phyloP scores from a whole-genome alignment of 53 echinoderm and acorn worm species.

The Glandiceps talaboti region DNA sequence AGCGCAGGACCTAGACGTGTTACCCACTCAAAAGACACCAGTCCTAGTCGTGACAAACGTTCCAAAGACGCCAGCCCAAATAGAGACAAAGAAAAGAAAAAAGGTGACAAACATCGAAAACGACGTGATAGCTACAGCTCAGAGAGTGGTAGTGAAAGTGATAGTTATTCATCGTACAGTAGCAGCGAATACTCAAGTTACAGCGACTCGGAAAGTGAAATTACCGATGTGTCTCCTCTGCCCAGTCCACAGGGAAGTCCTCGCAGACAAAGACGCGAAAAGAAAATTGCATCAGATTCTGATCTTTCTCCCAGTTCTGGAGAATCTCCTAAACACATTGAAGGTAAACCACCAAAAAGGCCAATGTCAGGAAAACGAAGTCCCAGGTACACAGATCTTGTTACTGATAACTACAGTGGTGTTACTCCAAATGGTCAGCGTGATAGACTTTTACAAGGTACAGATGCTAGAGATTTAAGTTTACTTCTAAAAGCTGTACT shows the following conservation, averaged over 20 bases:
- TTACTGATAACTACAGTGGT: slow-evolving; percentile 35
- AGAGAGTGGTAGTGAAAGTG: slow-evolving; percentile 25
- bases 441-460: slow-evolving; percentile 23
- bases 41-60: not conserved
- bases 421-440: slow-evolving; percentile 30
- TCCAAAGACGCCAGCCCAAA: slow-evolving; percentile 4
- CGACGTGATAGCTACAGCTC: slow-evolving; percentile 23
- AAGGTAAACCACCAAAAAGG: slow-evolving; percentile 9
- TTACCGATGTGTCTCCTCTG: slow-evolving; percentile 90
- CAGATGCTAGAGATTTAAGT: slow-evolving; percentile 78
- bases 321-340: not conserved
- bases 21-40: not conserved
- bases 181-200: slow-evolving; percentile 12
- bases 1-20: not conserved
- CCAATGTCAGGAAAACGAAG: slow-evolving; percentile 11
- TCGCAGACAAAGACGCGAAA: not conserved
- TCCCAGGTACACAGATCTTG: slow-evolving; percentile 30
- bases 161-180: slow-evolving; percentile 16
- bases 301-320: not conserved
- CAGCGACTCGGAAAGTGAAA: slow-evolving; percentile 27
- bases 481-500: slow-evolving; percentile 73
- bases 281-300: not conserved
- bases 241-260: slow-evolving; percentile 37
- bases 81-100: slow-evolving; percentile 11
- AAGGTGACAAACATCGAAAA: slow-evolving; percentile 10